Evolutionary conservation across 2,888 invertebrate species (phyloP).

Genomic region (Azorinus chamasolen): DNA sequence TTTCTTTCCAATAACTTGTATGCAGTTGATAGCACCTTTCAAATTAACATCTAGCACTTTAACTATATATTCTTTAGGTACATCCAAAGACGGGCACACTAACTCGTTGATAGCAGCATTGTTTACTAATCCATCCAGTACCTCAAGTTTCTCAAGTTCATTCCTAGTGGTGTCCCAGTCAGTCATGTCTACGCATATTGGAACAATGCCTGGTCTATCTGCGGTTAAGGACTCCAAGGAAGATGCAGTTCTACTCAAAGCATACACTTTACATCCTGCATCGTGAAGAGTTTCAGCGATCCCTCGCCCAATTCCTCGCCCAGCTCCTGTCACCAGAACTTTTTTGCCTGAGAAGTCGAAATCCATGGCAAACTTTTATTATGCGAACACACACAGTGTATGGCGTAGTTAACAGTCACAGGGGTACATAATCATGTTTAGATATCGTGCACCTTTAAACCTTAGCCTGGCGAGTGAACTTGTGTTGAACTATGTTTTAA

Average conservation of each 20-base stretch:
- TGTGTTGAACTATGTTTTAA: too few relatives aligned
- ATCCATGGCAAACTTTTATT: too few relatives aligned
- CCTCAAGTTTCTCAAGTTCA: constrained; percentile 89
- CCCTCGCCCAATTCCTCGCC: constrained; percentile 93
- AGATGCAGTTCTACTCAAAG: constrained; percentile 90
- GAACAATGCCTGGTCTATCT: constrained; percentile 60
- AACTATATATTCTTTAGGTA: too few relatives aligned
- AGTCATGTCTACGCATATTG: constrained; percentile 90
- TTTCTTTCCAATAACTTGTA: too few relatives aligned
- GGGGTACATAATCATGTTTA: too few relatives aligned
- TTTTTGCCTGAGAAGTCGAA: constrained; percentile 9
- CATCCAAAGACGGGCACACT: too few relatives aligned
- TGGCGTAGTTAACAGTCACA: too few relatives aligned
- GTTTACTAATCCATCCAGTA: constrained; percentile 94
- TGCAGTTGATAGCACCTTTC: too few relatives aligned
- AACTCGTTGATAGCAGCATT: constrained; percentile 90
- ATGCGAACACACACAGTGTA: too few relatives aligned
- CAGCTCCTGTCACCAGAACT: constrained; percentile 92
- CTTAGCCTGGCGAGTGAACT: too few relatives aligned
- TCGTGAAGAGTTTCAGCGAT: constrained; percentile 90
- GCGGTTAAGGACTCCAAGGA: constrained; percentile 89
- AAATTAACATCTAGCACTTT: too few relatives aligned
- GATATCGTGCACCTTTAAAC: too few relatives aligned
- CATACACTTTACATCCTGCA: constrained; percentile 92
- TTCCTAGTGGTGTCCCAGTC: constrained; percentile 92